Evolutionary conservation across 1,140 invertebrate species (phyloP).

Genomic region (Paraescarpia echinospica): DNA sequence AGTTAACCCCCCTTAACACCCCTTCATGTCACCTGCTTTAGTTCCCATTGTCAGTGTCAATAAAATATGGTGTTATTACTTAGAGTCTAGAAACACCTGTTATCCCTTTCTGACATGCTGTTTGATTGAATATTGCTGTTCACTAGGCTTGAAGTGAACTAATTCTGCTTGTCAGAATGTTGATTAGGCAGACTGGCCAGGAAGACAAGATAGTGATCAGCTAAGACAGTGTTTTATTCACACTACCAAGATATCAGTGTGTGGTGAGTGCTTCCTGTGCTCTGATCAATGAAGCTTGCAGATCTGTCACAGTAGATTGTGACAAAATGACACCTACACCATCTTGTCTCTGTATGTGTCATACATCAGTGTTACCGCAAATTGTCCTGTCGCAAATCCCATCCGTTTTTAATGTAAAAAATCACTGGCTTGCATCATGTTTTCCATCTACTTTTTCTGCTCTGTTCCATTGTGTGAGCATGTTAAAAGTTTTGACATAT

Average conservation of each 20-base stretch:
- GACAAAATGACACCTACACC: neutral
- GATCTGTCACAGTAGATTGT: neutral
- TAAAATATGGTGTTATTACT: neutral
- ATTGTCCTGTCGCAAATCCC: neutral
- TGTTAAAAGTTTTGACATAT: neutral
- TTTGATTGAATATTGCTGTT: neutral
- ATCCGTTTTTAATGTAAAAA: neutral
- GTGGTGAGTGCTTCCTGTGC: neutral
- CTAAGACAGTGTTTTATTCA: neutral
- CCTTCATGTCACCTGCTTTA: neutral
- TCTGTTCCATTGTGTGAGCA: neutral
- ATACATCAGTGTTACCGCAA: neutral
- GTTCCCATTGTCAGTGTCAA: neutral
- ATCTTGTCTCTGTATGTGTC: neutral
- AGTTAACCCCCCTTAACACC: neutral
- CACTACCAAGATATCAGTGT: neutral
- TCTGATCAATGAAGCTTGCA: neutral
- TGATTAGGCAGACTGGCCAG: neutral
- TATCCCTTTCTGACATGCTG: neutral
- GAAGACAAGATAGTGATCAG: neutral
- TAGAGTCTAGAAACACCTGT: neutral
- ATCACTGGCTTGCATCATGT: neutral
- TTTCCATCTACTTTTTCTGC: neutral
- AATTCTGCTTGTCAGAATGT: neutral
- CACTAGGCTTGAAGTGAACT: neutral